A percentile compares a stretch with the other conserved stretches of the same genome.
Conservation (phyloP, 2,888 invertebrate species). For the Anthoptus insignis region DNA sequence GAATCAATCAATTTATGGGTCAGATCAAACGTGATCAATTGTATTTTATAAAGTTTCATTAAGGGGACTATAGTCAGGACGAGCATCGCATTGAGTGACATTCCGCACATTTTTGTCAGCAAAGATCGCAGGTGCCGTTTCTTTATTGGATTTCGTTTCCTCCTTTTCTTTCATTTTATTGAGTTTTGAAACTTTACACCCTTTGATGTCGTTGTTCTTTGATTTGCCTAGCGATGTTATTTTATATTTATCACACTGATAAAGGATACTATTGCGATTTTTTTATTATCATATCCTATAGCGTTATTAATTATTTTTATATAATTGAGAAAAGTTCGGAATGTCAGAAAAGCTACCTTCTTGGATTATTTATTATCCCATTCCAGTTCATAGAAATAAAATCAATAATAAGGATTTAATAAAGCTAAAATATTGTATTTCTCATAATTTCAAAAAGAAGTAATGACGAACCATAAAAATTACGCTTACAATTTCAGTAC, state of each 20-base stretch:
- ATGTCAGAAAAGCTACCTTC: no score
- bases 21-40: background rate
- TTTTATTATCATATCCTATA: no score
- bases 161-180: slow-evolving; percentile 6
- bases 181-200: slow-evolving; percentile 29
- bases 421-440: no score
- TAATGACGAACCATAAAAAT: no score
- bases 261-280: no score
- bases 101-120: background rate
- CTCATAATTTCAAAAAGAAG: no score
- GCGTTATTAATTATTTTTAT: no score
- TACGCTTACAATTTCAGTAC: no score
- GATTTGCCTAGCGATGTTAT: background rate
- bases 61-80: background rate
- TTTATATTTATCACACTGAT: background rate
- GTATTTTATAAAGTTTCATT: background rate
- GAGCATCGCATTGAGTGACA: background rate
- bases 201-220: slow-evolving; percentile 10
- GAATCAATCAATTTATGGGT: background rate
- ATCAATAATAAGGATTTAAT: no score
- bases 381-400: no score
- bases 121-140: slow-evolving; percentile 3
- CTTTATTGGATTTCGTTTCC: slow-evolving; percentile 8
- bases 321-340: no score
- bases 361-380: no score